phyloP scores from a whole-genome alignment of 2,113 vertebrate genomes.

The Nematolebias whitei region DNA sequence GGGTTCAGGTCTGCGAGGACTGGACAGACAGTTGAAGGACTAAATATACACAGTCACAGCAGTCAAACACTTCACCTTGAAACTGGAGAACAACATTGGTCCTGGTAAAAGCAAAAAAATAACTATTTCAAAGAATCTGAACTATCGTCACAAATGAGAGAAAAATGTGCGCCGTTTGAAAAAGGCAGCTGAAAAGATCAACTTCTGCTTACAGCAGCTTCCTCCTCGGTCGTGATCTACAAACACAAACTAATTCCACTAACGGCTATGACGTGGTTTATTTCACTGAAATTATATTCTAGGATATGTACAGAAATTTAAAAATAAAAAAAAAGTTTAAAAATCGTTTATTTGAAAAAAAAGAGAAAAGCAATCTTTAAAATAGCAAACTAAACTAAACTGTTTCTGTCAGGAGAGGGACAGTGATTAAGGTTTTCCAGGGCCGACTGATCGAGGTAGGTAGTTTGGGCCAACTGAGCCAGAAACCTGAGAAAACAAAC shows the following conservation, averaged over 20 bases:
- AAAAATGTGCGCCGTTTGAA: constrained; percentile 21
- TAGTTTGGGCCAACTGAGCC: constrained; percentile 56
- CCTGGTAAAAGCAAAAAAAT: not conserved
- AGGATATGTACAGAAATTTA: constrained; percentile 51
- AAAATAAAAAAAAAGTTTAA: constrained; percentile 18
- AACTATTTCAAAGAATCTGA: constrained; percentile 21
- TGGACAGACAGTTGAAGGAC: constrained; percentile 1
- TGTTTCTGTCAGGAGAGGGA: constrained; percentile 60
- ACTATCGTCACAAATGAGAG: constrained; percentile 35
- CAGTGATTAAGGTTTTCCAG: constrained; percentile 69
- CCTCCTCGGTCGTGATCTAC: constrained; percentile 28
- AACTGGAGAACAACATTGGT: constrained; percentile 4
- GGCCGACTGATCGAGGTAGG: constrained; percentile 76
- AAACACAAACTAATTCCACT: constrained; percentile 34
- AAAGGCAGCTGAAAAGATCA: constrained; percentile 30
- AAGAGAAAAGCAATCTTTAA: constrained; percentile 13
- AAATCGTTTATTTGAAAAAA: constrained; percentile 34
- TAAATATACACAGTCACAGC: constrained; percentile 11
- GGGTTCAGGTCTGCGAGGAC: constrained; percentile 13
- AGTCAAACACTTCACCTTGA: constrained; percentile 16
- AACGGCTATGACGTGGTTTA: constrained; percentile 42
- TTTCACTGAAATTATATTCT: constrained; percentile 49
- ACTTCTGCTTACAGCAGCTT: constrained; percentile 32
- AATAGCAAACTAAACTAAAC: constrained; percentile 46
- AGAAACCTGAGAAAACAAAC: constrained; percentile 77